These are phyloP conservation scores for Hypothenemus hampei DNA, from an alignment of 1,140 invertebrate genomes.

Conservation along the genomic window DNA sequence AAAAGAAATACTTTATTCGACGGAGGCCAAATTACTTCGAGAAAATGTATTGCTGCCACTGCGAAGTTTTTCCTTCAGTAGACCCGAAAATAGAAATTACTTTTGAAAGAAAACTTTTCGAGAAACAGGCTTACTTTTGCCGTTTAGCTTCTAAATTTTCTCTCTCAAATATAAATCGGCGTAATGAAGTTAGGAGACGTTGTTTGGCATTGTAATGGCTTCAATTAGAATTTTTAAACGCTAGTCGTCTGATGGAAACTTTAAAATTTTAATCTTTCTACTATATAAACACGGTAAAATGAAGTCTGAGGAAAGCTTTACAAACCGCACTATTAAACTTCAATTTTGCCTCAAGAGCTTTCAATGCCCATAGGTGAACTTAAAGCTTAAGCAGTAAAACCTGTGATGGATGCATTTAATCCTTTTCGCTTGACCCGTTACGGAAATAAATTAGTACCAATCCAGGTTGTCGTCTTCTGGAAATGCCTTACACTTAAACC, in stretches of 20 bases:
- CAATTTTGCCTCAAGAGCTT: not conserved
- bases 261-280: not conserved
- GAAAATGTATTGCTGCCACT: constrained; percentile 13
- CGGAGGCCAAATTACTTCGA: constrained; percentile 8
- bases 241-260: constrained; percentile 5
- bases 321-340: not conserved
- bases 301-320: not conserved
- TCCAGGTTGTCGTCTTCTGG: constrained; percentile 12
- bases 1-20: constrained; percentile 12
- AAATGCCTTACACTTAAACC: constrained; percentile 15
- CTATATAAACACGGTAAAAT: not conserved
- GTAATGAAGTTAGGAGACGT: constrained; percentile 17
- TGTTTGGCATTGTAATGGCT: constrained; percentile 17
- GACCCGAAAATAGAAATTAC: constrained; percentile 19
- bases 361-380: constrained; percentile 3
- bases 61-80: constrained; percentile 11
- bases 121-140: constrained; percentile 20
- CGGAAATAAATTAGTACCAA: constrained; percentile 24
- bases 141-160: constrained; percentile 17
- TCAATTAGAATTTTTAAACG: constrained; percentile 19
- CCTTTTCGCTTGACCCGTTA: constrained; percentile 8
- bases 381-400: constrained; percentile 9
- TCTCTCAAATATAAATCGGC: constrained; percentile 17
- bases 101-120: constrained; percentile 18
- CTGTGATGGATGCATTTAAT: constrained; percentile 21